Evolutionary conservation across 2,888 invertebrate genomes (phyloP).

Genomic region (Dasypogon diadema): DNA sequence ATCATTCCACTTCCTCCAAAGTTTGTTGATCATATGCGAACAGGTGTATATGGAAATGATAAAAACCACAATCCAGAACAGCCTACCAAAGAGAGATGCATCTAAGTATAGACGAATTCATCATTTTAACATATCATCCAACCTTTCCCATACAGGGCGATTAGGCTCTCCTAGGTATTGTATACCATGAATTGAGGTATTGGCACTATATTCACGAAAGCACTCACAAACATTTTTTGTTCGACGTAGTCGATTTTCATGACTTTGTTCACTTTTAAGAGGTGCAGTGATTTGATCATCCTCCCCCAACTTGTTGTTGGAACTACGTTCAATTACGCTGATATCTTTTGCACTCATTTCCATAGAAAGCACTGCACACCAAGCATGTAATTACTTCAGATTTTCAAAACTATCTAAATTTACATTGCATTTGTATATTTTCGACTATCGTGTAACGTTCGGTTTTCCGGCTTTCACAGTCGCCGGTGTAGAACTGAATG

Average conservation of each 20-base stretch:
- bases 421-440: too few species aligned
- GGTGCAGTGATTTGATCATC: background rate
- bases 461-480: too few species aligned
- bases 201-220: conserved; percentile 5
- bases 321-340: too few species aligned
- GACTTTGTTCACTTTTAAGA: background rate
- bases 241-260: background rate
- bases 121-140: background rate
- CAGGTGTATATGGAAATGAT: conserved; percentile 15
- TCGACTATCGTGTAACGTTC: too few species aligned
- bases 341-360: too few species aligned
- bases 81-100: background rate
- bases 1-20: conserved; percentile 77
- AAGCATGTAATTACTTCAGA: too few species aligned
- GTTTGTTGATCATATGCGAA: conserved; percentile 70
- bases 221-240: background rate
- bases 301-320: background rate
- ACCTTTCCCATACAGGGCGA: conserved; percentile 32
- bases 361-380: too few species aligned
- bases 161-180: conserved; percentile 21
- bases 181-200: conserved; percentile 15
- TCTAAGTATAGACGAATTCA: background rate
- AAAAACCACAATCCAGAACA: conserved; percentile 31
- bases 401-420: too few species aligned
- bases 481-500: too few species aligned